phyloP scores from a whole-genome alignment of 2,888 invertebrate species.

The Callimorpha dominula region DNA sequence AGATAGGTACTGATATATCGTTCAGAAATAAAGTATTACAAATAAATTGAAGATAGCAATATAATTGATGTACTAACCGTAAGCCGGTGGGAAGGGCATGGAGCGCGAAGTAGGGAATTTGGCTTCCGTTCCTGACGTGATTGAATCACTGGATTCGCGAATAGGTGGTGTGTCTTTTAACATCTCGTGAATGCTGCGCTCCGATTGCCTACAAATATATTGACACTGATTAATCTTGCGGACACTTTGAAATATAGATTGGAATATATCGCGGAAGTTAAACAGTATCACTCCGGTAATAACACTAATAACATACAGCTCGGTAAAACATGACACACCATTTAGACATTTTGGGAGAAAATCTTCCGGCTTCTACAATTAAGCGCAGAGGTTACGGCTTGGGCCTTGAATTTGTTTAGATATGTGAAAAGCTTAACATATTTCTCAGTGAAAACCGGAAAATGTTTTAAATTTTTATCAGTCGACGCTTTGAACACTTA shows the following conservation, averaged over 20 bases:
- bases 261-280: constrained; percentile 9
- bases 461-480: constrained; percentile 23
- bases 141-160: constrained; percentile 91
- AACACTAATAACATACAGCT: constrained; percentile 35
- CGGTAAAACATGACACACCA: constrained; percentile 65
- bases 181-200: constrained; percentile 94
- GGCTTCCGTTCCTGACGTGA: constrained; percentile 91
- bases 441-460: constrained; percentile 30
- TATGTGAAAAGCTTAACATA: constrained; percentile 39
- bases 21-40: not conserved
- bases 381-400: not conserved
- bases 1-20: too few species aligned
- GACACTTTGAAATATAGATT: not conserved
- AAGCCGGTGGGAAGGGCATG: constrained; percentile 91
- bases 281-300: constrained; percentile 30
- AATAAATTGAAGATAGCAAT: not conserved
- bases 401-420: constrained; percentile 18
- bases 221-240: not conserved
- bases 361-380: constrained; percentile 15
- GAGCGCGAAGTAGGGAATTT: constrained; percentile 89
- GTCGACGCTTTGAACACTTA: constrained; percentile 30
- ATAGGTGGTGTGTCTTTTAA: constrained; percentile 93
- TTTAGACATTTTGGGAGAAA: constrained; percentile 71
- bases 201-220: constrained; percentile 78
- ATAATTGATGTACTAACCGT: constrained; percentile 71